A percentile compares a stretch with the other conserved stretches of the same genome.
Evolutionary conservation across 2,888 invertebrate species (phyloP).

Genomic region (Molorchus minor): DNA sequence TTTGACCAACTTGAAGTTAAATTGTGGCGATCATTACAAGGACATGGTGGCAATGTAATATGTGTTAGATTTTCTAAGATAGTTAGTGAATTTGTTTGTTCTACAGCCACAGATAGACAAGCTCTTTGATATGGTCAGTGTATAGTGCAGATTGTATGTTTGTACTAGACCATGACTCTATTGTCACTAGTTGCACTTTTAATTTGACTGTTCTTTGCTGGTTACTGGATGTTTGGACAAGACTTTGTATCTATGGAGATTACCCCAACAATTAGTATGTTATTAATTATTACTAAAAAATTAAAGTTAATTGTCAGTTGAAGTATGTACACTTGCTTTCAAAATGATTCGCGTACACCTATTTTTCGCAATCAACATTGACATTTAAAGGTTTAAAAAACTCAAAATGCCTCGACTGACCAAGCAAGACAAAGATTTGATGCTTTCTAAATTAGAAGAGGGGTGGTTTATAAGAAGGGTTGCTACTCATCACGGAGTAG

Average conservation of each 20-base stretch:
- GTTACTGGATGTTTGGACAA: slow-evolving; percentile 71
- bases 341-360: too few species aligned
- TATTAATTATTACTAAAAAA: too few species aligned
- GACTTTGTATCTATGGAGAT: slow-evolving; percentile 76
- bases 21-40: slow-evolving; percentile 66
- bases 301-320: too few species aligned
- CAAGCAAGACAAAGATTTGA: too few species aligned
- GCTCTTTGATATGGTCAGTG: slow-evolving; percentile 67
- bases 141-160: slow-evolving; percentile 68
- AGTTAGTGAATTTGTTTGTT: slow-evolving; percentile 72
- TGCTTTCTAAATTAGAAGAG: too few species aligned
- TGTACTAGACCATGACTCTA: slow-evolving; percentile 70
- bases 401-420: too few species aligned
- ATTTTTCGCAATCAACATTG: too few species aligned
- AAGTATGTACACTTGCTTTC: too few species aligned
- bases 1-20: slow-evolving; percentile 53
- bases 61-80: slow-evolving; percentile 71
- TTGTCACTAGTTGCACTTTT: slow-evolving; percentile 74
- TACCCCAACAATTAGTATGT: slow-evolving; percentile 66
- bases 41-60: slow-evolving; percentile 78
- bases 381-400: too few species aligned
- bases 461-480: too few species aligned
- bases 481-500: too few species aligned
- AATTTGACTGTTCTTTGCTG: slow-evolving; percentile 67
- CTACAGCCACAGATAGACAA: slow-evolving; percentile 76